Evolutionary conservation across 2,797 vertebrate species (phyloP), one percentile per base, ranked within the genome.

Genomic region (Anguilla obscura): DNA sequence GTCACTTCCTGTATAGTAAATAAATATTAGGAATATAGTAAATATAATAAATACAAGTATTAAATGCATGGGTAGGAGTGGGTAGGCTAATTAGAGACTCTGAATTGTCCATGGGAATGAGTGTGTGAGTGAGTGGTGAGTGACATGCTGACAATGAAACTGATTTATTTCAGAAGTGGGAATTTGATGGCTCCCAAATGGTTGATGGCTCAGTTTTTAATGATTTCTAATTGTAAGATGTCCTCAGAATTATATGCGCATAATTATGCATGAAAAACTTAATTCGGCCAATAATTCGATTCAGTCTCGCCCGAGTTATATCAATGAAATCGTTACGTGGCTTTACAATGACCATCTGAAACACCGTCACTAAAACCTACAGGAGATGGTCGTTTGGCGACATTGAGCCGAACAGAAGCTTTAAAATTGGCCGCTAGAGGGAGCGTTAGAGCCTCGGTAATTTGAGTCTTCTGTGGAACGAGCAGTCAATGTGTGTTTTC

Each of bases 371-470:
- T 27, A 27, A 30, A 12, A 8, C 69, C 69, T 33, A 52, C 50
- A 45, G 83, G 33, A 24, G 54, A 16, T 36, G 40, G 66, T 18
- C 40, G 5, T 79, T 27, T 69, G 45, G 24, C 2, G 40, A 30
- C 30, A 36, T 24, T 33, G 40, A 12, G 83, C 54, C 30, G 33
- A 40, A 40, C 3, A 40, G 50, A 56, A 27, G 50, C 85, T 88
- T 18, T 24, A n/a, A 8, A 52, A n/a, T n/a, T 58, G 16, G 40
- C 69, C 69, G 50, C 87, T 79, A 88, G 87, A 54, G 84, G 84
- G 87, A 30, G 27, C 52, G 40, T 85, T 79, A n/a, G 18, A 86
- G 71, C 18, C 85, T 82, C 24, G 54, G 45, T 56, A 36, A 54
- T 80, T 82, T 86, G 54, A 69, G 60, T 69, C 14, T n/a, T 82